These are phyloP conservation scores for Centropyge bicolor DNA, from an alignment of 2,797 vertebrate species.

Conservation along the genomic window DNA sequence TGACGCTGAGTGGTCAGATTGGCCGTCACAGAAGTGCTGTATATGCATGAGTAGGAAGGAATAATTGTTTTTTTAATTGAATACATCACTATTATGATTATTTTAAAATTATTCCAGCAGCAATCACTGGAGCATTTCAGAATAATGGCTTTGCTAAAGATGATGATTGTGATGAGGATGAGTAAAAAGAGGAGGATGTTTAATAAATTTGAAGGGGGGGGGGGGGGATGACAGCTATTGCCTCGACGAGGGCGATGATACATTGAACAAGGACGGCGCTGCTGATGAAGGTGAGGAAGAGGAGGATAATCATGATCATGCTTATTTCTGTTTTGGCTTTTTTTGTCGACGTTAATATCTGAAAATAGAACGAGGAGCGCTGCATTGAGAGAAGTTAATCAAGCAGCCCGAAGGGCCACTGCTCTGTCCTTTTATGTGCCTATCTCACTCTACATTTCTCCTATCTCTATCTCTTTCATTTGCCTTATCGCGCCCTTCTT, in stretches of 20 bases:
- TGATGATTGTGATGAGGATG: conserved; percentile 19
- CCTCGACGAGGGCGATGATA: conserved; percentile 15
- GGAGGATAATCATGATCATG: conserved; percentile 35
- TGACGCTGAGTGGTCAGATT: conserved; percentile 27
- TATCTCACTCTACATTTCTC: conserved; percentile 59
- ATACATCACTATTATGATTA: conserved; percentile 8
- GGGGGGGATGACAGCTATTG: conserved; percentile 12
- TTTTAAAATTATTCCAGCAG: conserved; percentile 33
- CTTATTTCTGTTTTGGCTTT: conserved; percentile 61
- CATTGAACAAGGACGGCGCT: conserved; percentile 35
- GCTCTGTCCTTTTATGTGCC: conserved; percentile 67
- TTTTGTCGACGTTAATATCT: conserved; percentile 50
- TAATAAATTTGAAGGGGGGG: conserved; percentile 46
- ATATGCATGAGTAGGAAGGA: not conserved
- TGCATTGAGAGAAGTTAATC: conserved; percentile 70
- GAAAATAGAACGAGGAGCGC: conserved; percentile 61
- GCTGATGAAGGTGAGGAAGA: conserved; percentile 46
- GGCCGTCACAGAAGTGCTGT: conserved; percentile 2
- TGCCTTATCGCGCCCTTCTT: conserved; percentile 66
- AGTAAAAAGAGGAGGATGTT: conserved; percentile 34
- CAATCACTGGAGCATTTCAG: conserved; percentile 24
- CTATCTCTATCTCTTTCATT: conserved; percentile 66
- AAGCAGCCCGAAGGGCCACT: conserved; percentile 56
- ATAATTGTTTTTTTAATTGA: conserved; percentile 31
- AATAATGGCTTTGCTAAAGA: conserved; percentile 14